A percentile compares a stretch with the other conserved stretches of the same genome.
phyloP scores from a whole-genome alignment of 2,797 vertebrate species.

The Rousettus madagascariensis region DNA sequence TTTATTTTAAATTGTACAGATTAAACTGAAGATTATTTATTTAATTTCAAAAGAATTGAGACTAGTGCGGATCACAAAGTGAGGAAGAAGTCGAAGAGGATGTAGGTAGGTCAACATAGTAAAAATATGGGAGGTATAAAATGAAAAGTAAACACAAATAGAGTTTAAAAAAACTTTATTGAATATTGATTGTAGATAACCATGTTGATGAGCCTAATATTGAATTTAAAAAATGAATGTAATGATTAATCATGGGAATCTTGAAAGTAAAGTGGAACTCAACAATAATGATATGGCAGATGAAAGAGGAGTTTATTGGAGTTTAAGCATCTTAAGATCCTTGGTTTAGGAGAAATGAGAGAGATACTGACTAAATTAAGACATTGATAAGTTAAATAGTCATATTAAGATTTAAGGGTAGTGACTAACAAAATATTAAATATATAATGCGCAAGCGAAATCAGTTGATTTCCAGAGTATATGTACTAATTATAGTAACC shows the following conservation, averaged over 20 bases:
- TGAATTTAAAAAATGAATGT: background rate
- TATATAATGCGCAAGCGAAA: background rate
- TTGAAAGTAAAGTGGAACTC: background rate
- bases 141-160: background rate
- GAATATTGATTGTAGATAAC: background rate
- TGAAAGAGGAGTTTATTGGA: background rate
- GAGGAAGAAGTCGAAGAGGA: slow-evolving; percentile 25
- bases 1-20: background rate
- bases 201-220: background rate
- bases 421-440: background rate
- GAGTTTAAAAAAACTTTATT: background rate
- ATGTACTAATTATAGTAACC: background rate
- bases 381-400: background rate
- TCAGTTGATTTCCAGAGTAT: background rate
- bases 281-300: background rate
- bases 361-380: background rate
- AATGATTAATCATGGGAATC: background rate
- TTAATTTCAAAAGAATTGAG: slow-evolving; percentile 21
- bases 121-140: background rate
- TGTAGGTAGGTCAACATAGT: background rate
- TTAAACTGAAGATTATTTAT: slow-evolving; percentile 9
- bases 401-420: background rate
- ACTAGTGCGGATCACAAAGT: background rate
- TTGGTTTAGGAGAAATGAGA: background rate
- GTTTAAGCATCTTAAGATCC: background rate